Percentiles rank a stretch among this genome's conserved stretches.
Conservation (phyloP, 2,888 invertebrate genomes). For the Dexiosoma caninum region DNA sequence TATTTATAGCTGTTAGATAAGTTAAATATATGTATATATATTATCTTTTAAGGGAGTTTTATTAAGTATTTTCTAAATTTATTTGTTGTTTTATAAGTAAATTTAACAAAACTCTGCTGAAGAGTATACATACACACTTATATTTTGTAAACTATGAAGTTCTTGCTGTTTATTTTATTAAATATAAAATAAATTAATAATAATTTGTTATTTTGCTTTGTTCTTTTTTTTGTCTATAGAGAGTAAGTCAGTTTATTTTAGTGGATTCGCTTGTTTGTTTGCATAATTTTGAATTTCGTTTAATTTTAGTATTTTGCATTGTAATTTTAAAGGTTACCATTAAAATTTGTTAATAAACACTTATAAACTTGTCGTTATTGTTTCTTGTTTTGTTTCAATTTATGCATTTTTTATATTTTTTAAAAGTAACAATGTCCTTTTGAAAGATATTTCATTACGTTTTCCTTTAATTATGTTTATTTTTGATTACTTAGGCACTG, state of each 20-base stretch:
- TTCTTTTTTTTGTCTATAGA: conserved; percentile 46
- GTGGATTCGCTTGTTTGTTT: conserved; percentile 50
- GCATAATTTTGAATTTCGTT: conserved; percentile 42
- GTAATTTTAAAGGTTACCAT: conserved; percentile 45
- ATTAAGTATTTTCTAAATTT: conserved; percentile 55
- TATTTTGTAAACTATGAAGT: conserved; percentile 54
- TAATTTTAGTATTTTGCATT: conserved; percentile 35
- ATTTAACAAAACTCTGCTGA: conserved; percentile 71
- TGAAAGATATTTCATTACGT: conserved; percentile 70
- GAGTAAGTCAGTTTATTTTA: conserved; percentile 48
- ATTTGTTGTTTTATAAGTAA: conserved; percentile 68
- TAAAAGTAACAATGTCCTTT: conserved; percentile 75
- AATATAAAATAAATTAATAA: conserved; percentile 52
- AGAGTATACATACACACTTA: conserved; percentile 68
- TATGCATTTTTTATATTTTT: conserved; percentile 51
- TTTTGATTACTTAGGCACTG: conserved; percentile 78
- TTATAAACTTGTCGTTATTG: conserved; percentile 53
- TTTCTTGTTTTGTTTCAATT: conserved; percentile 43
- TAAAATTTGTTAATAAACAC: conserved; percentile 62
- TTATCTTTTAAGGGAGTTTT: conserved; percentile 29
- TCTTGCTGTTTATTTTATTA: conserved; percentile 40
- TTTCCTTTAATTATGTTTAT: conserved; percentile 46
- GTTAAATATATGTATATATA: conserved; percentile 35
- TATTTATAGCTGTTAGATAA: conserved; percentile 50
- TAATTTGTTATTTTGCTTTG: conserved; percentile 19